Percentiles rank a stretch among this genome's conserved stretches.
These are phyloP conservation scores for Bothrops jararaca DNA, from an alignment of 2,113 vertebrate genomes.

Conservation along the genomic window DNA sequence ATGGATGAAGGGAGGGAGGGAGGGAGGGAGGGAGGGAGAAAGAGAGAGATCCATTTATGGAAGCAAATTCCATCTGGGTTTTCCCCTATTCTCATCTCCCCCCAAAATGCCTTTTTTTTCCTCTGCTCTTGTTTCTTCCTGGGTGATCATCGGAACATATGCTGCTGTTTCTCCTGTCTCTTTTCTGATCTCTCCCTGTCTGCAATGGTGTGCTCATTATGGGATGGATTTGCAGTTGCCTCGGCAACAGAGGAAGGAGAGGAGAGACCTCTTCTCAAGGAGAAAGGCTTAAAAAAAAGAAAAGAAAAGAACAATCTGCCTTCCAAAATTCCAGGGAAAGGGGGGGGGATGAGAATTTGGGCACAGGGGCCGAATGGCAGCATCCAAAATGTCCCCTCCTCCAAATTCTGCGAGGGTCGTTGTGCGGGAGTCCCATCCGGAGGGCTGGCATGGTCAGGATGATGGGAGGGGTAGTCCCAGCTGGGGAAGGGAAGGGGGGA, in stretches of 20 bases:
- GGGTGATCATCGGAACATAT: not conserved
- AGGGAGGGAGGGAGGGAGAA: too few species aligned
- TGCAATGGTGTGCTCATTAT: constrained; percentile 1
- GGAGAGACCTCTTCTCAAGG: not conserved
- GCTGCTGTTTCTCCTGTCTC: not conserved
- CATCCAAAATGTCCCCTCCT: not conserved
- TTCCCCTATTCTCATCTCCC: fast-evolving
- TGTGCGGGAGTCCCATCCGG: not conserved
- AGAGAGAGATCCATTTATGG: not conserved
- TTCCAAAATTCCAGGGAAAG: not conserved
- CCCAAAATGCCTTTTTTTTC: not conserved
- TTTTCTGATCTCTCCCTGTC: not conserved
- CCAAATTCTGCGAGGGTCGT: not conserved
- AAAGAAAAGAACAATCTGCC: too few species aligned
- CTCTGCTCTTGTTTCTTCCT: not conserved
- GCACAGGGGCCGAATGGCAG: not conserved
- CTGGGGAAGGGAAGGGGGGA: too few species aligned
- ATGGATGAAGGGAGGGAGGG: too few species aligned
- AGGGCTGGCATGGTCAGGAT: not conserved
- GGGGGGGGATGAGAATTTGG: not conserved
- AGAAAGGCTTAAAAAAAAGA: not conserved
- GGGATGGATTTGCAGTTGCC: constrained; percentile 15
- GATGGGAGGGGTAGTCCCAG: not conserved
- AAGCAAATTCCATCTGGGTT: not conserved
- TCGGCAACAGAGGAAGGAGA: not conserved